Evolutionary conservation across 2,113 vertebrate species (phyloP).

Genomic region (Regulus satrapa): DNA sequence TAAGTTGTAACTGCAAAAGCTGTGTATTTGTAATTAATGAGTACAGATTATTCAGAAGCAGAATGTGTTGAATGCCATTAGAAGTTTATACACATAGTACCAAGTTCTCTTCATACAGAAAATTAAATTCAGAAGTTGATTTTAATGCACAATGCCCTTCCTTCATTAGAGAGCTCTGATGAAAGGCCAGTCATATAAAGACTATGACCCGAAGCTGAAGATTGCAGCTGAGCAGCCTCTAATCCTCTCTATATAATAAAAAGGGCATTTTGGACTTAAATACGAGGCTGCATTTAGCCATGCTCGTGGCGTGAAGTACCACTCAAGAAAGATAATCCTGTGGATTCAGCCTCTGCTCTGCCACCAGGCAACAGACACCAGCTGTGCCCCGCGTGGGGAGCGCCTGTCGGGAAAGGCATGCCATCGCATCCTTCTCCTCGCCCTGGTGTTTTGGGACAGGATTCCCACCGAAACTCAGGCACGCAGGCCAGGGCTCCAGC

Average conservation of each 20-base stretch:
- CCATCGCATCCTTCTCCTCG: not conserved
- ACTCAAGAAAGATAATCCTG: not conserved
- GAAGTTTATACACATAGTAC: slow-evolving; percentile 22
- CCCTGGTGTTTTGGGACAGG: not conserved
- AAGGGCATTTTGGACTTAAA: slow-evolving; percentile 34
- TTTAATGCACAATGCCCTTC: slow-evolving; percentile 19
- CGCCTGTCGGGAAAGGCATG: fast-evolving
- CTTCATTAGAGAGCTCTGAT: slow-evolving; percentile 14
- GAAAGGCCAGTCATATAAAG: slow-evolving; percentile 25
- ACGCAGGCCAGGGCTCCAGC: fast-evolving
- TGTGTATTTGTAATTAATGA: slow-evolving; percentile 60
- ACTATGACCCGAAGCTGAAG: slow-evolving; percentile 1
- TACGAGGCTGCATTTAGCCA: not conserved
- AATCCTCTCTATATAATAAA: not conserved
- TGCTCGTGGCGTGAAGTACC: not conserved
- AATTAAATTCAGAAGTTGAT: slow-evolving; percentile 49
- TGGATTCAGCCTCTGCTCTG: not conserved
- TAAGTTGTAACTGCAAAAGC: slow-evolving; percentile 43
- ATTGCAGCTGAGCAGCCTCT: not conserved
- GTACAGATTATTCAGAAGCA: slow-evolving; percentile 48
- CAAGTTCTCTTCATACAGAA: slow-evolving; percentile 25
- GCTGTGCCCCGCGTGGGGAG: fast-evolving
- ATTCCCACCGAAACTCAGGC: not conserved
- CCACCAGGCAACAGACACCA: fast-evolving
- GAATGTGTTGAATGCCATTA: slow-evolving; percentile 21